phyloP scores from a whole-genome alignment of 2,113 vertebrate genomes.

The Microcebus murinus region DNA sequence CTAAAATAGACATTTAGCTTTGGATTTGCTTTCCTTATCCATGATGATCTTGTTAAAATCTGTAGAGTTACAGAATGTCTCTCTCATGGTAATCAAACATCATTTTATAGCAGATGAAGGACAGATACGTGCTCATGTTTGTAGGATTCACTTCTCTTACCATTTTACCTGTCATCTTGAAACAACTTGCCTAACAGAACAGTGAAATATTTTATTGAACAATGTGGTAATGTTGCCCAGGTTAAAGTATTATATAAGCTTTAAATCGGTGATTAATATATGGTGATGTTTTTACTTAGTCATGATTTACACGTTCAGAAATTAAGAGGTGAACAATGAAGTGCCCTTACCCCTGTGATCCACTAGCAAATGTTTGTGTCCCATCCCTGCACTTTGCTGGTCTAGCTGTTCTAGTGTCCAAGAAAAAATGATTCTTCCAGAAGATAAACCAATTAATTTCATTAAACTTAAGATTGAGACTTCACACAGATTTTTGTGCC shows the following conservation, averaged over 20 bases:
- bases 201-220: not conserved
- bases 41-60: not conserved
- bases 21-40: not conserved
- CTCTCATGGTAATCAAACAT: not conserved
- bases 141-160: not conserved
- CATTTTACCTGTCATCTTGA: not conserved
- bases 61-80: not conserved
- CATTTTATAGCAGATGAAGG: not conserved
- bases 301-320: not conserved
- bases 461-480: not conserved
- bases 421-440: not conserved
- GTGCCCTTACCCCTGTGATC: not conserved
- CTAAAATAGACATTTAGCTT: not conserved
- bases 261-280: not conserved
- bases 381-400: not conserved
- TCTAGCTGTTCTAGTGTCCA: not conserved
- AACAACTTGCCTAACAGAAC: not conserved
- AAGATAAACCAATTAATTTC: not conserved
- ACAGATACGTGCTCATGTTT: not conserved
- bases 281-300: not conserved
- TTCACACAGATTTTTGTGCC: not conserved
- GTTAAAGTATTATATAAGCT: not conserved
- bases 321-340: not conserved
- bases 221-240: not conserved
- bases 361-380: not conserved